Percentiles rank a stretch among this genome's conserved stretches.
Evolutionary conservation across 2,888 invertebrate genomes (phyloP).

Genomic region (Drosophila peninsularis): DNA sequence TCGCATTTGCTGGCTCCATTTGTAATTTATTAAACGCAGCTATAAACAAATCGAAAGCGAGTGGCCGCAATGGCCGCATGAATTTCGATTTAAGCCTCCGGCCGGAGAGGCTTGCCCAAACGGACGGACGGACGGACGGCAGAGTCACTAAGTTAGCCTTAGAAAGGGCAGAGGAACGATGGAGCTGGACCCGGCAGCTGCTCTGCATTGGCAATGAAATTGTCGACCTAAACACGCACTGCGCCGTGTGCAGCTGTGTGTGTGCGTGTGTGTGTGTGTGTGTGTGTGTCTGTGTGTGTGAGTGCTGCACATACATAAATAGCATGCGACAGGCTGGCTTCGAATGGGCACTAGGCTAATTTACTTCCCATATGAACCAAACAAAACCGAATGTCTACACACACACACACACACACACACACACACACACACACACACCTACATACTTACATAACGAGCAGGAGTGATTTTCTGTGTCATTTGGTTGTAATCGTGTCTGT

Average conservation of each 20-base stretch:
- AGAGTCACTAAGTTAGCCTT: slow-evolving; percentile 65
- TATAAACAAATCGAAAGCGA: slow-evolving; percentile 75
- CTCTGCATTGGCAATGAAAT: slow-evolving; percentile 60
- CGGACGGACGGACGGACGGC: slow-evolving; percentile 6
- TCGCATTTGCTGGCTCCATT: slow-evolving; percentile 57
- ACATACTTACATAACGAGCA: slow-evolving; percentile 56
- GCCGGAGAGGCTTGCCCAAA: background rate
- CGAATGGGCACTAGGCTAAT: slow-evolving; percentile 66
- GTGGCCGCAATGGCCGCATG: slow-evolving; percentile 62
- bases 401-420: too few species aligned
- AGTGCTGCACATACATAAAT: slow-evolving; percentile 42
- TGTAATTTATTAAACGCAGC: slow-evolving; percentile 70
- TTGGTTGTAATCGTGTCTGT: slow-evolving; percentile 82
- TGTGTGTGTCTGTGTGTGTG: background rate
- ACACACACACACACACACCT: slow-evolving; percentile 18
- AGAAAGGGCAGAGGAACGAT: background rate
- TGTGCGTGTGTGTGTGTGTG: background rate
- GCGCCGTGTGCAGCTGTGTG: background rate
- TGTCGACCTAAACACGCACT: slow-evolving; percentile 71
- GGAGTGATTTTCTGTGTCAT: slow-evolving; percentile 80
- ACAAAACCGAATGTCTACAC: slow-evolving; percentile 44
- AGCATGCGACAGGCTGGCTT: slow-evolving; percentile 55
- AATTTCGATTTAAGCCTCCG: slow-evolving; percentile 67
- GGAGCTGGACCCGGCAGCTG: slow-evolving; percentile 8
- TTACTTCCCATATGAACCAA: slow-evolving; percentile 72